phyloP scores from a whole-genome alignment of 2,113 vertebrate species.

The Zosterops japonicus region DNA sequence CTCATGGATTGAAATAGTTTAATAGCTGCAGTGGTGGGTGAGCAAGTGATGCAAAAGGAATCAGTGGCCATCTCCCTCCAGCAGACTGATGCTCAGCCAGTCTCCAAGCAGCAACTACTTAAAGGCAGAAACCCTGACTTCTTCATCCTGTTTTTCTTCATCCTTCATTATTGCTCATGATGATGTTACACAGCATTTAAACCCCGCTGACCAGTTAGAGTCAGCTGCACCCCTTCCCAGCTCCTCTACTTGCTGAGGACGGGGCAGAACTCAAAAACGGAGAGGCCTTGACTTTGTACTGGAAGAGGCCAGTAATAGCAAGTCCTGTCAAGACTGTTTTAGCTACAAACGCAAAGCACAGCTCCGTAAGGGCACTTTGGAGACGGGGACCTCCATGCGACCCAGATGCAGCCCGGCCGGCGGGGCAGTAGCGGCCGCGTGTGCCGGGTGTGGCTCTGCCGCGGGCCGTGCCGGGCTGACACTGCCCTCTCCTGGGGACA shows the following conservation, averaged over 20 bases:
- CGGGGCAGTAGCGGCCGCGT: rapidly evolving
- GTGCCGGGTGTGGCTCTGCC: neutral
- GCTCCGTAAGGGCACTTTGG: rapidly evolving
- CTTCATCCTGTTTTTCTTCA: neutral
- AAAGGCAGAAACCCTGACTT: neutral
- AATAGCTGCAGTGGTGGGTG: neutral
- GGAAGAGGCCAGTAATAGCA: neutral
- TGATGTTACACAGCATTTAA: neutral
- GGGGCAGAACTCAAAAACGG: neutral
- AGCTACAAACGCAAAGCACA: rapidly evolving
- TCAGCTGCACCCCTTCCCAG: neutral
- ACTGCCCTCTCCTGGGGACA: slow-evolving; percentile 22
- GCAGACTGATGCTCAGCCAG: neutral
- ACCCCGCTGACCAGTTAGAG: neutral
- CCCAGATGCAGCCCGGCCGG: rapidly evolving
- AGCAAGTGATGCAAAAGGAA: neutral
- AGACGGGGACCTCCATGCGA: rapidly evolving
- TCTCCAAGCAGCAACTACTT: neutral
- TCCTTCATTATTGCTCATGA: neutral
- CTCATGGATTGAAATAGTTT: neutral
- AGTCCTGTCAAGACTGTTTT: rapidly evolving
- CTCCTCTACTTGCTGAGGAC: neutral
- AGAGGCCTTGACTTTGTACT: neutral
- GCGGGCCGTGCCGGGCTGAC: neutral
- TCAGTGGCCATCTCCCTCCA: neutral